Evolutionary conservation across 2,888 invertebrate genomes (phyloP), one percentile per base, ranked within the genome.

Genomic region (Notodonta dromedarius): DNA sequence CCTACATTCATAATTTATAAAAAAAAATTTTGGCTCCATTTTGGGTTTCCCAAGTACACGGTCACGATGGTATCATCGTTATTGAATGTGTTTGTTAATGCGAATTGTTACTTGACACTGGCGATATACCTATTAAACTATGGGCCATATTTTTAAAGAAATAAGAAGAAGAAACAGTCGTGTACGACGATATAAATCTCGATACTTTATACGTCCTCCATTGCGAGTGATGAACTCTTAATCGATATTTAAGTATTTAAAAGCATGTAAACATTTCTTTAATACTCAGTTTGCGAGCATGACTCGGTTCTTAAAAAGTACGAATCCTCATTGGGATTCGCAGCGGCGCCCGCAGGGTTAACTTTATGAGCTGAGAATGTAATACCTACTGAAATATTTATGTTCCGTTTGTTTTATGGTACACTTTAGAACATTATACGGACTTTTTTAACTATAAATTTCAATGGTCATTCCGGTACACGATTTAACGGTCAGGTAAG

Each of bases 341-440:
- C 53, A 5, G 63, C 58, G 58, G 65, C 70, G 60, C 51, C 66
- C 51, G 63, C 46, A 70, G 72, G 70, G 71, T 69, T 73, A 66
- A 65, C 51, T 77, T 76, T 77, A 76, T 69, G 77, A 70, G 71
- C 76, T 75, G 76, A 77, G 76, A 76, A 77, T 71, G 61, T 56
- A 58, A 63, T 60, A 56, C n/a, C n/a, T n/a, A n/a, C 62, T 62
- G 64, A 67, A 76, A 70, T 52, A 67, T 65, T 68, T 70, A 73
- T 63, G 70, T 67, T 71, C 46, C 54, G 46, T 48, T 58, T 58
- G 55, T 69, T 66, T 66, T 60, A 70, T 66, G 64, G 62, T 44
- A 32, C 13, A 46, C 5, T 46, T 46, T 46, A n/a, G 6, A 24
- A 42, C 12, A 42, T 12, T 12, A 9, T 11, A n/a, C 44, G 2